phyloP scores from a whole-genome alignment of 1,140 invertebrate genomes.

The Bombus picipes region DNA sequence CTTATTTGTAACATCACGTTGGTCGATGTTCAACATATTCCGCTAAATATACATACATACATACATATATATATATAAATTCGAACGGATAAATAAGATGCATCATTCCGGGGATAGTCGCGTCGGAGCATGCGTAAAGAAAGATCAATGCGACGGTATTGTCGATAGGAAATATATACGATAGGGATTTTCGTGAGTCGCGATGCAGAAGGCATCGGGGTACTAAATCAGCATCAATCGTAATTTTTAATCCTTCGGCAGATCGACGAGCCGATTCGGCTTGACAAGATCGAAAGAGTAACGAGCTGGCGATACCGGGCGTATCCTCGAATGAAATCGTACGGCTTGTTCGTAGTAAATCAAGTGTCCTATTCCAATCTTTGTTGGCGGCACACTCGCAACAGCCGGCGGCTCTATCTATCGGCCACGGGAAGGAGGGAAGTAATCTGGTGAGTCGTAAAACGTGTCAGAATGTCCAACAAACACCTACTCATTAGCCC shows the following conservation, averaged over 20 bases:
- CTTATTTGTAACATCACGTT: no score
- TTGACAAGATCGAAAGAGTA: constrained; percentile 65
- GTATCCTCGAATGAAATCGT: constrained; percentile 73
- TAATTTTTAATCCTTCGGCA: constrained; percentile 75
- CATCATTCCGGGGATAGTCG: constrained; percentile 38
- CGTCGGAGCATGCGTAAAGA: constrained; percentile 59
- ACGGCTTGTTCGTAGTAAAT: constrained; percentile 70
- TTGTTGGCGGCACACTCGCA: constrained; percentile 67
- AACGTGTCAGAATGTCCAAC: constrained; percentile 81
- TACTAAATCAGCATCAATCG: constrained; percentile 75
- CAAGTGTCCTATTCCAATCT: constrained; percentile 72
- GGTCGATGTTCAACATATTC: no score
- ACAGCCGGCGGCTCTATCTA: constrained; percentile 72
- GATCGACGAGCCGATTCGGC: constrained; percentile 65
- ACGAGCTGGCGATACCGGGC: constrained; percentile 67
- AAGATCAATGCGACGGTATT: constrained; percentile 67
- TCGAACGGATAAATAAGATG: constrained; percentile 39
- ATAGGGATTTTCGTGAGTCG: constrained; percentile 64
- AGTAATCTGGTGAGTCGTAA: constrained; percentile 81
- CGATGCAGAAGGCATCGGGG: constrained; percentile 40
- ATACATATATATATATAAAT: not conserved
- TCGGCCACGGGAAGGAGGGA: constrained; percentile 59
- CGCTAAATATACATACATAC: no score
- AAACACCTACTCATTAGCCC: constrained; percentile 82
- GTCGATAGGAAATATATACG: constrained; percentile 37